Evolutionary conservation across 2,797 vertebrate species (phyloP).

Genomic region (Gallinago nigripennis): DNA sequence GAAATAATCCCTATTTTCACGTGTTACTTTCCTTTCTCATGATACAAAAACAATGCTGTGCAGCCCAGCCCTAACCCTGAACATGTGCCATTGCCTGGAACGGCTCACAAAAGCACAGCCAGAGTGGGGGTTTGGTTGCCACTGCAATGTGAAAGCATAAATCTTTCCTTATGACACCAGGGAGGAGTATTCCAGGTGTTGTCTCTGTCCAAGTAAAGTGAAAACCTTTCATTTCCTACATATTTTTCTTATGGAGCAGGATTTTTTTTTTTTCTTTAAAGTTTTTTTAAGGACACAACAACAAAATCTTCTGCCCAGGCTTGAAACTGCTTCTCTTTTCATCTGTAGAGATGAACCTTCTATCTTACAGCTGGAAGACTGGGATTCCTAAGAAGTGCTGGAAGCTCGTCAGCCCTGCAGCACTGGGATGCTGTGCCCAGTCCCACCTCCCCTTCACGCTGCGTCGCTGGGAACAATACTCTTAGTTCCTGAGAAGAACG

Average conservation of each 20-base stretch:
- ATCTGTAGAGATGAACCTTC: neutral
- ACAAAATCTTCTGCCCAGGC: neutral
- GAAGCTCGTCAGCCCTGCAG: neutral
- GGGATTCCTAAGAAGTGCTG: neutral
- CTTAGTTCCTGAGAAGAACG: neutral
- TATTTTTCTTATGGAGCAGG: neutral
- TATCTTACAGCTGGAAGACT: neutral
- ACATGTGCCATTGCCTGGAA: rapidly evolving
- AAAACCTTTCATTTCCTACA: neutral
- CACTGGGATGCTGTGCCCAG: neutral
- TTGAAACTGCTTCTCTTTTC: neutral
- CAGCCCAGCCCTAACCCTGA: neutral
- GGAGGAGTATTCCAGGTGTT: too few species aligned
- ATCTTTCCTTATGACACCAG: neutral
- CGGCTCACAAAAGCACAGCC: neutral
- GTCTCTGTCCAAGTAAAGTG: neutral
- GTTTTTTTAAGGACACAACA: neutral
- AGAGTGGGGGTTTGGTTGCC: neutral
- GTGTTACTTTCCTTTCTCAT: neutral
- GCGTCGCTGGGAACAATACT: neutral
- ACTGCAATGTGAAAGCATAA: neutral
- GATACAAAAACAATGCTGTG: neutral
- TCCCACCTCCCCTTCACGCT: neutral
- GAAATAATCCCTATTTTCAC: neutral
- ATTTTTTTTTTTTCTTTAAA: neutral